phyloP scores from a whole-genome alignment of 2,797 vertebrate species.

The Miichthys miiuy region DNA sequence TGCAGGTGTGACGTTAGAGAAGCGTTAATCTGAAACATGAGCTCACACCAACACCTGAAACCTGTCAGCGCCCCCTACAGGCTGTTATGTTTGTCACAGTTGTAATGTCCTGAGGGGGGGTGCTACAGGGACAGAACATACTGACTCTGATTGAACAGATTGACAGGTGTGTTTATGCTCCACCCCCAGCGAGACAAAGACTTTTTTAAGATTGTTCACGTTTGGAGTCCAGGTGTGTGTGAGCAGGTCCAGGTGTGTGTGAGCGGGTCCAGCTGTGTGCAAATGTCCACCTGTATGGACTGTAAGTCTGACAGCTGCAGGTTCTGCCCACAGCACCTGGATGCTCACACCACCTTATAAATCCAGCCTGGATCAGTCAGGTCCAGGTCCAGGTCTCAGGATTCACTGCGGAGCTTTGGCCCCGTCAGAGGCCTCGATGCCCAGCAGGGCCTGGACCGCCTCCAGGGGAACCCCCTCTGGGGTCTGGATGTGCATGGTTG shows the following conservation, averaged over 20 bases:
- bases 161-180: slow-evolving; percentile 5
- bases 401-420: slow-evolving; percentile 70
- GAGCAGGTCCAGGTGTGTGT: too few relatives aligned
- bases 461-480: slow-evolving; percentile 85
- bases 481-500: slow-evolving; percentile 85
- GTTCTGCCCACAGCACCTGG: background rate
- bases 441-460: slow-evolving; percentile 86
- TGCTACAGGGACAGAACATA: background rate
- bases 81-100: background rate
- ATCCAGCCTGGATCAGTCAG: background rate
- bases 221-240: background rate
- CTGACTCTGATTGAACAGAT: background rate
- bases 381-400: slow-evolving; percentile 1
- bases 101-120: background rate
- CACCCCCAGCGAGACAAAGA: background rate
- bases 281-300: background rate
- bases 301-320: background rate
- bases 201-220: background rate
- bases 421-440: slow-evolving; percentile 80
- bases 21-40: background rate
- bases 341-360: background rate
- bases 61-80: background rate
- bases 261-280: too few relatives aligned
- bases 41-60: background rate
- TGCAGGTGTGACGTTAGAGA: background rate